Conservation (phyloP, 1,140 invertebrate genomes). For the Oppia nitens region DNA sequence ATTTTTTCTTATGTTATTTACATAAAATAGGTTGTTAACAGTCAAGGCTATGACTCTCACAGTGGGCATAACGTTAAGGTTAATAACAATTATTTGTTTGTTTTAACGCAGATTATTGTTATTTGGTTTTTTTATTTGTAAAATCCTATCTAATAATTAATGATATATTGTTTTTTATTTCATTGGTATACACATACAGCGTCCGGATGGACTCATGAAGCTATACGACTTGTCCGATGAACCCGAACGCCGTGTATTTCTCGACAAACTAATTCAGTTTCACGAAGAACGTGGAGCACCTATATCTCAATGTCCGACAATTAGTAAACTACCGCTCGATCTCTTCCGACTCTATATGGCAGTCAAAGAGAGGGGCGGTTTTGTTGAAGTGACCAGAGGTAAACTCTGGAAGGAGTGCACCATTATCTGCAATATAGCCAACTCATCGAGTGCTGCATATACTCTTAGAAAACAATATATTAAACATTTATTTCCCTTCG, state of each 20-base stretch:
- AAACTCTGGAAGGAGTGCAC: constrained; percentile 98
- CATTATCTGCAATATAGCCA: constrained; percentile 73
- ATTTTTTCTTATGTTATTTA: background rate
- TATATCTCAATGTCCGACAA: constrained; percentile 84
- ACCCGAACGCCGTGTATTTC: constrained; percentile 69
- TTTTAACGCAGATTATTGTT: background rate
- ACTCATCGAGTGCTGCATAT: constrained; percentile 89
- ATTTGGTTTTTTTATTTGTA: background rate
- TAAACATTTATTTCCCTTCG: constrained; percentile 82
- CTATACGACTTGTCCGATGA: constrained; percentile 93
- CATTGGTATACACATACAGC: constrained; percentile 21
- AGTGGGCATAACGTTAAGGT: constrained; percentile 33
- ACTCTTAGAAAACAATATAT: constrained; percentile 93
- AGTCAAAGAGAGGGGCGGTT: constrained; percentile 88
- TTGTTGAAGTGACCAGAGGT: constrained; percentile 92
- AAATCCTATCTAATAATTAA: background rate
- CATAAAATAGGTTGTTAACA: constrained; percentile 68
- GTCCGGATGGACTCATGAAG: constrained; percentile 46
- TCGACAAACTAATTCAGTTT: constrained; percentile 77
- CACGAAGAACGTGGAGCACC: constrained; percentile 84
- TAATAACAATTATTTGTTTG: background rate
- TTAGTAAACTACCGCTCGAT: constrained; percentile 94
- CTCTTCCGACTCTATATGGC: constrained; percentile 84
- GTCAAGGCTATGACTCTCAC: constrained; percentile 70
- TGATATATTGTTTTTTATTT: constrained; percentile 5